phyloP scores from a whole-genome alignment of 2,888 invertebrate species.

The Seira musarum region DNA sequence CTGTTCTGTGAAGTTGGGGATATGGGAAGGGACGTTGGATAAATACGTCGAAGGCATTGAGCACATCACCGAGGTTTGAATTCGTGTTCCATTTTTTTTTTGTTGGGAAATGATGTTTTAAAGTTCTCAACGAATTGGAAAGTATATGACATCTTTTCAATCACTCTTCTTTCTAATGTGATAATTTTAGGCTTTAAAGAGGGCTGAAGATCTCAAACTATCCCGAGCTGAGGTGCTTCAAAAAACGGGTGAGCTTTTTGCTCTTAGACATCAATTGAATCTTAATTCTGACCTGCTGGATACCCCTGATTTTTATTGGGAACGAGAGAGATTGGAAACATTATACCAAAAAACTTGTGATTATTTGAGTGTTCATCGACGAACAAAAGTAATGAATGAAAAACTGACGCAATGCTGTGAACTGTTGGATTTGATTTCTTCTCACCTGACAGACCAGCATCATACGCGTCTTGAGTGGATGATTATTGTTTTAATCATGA shows the following conservation, averaged over 20 bases:
- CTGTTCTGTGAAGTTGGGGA: conserved; percentile 92
- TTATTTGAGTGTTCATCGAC: conserved; percentile 87
- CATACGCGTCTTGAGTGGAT: conserved; percentile 96
- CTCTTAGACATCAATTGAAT: conserved; percentile 90
- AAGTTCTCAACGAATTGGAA: background rate
- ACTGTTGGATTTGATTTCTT: conserved; percentile 88
- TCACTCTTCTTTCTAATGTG: background rate
- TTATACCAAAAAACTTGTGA: conserved; percentile 87
- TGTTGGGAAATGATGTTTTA: background rate
- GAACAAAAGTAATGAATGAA: conserved; percentile 96
- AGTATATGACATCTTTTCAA: background rate
- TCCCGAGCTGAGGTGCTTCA: conserved; percentile 81
- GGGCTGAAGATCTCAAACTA: conserved; percentile 81
- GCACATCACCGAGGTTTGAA: conserved; percentile 79
- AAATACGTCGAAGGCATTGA: conserved; percentile 88
- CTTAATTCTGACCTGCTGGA: conserved; percentile 94
- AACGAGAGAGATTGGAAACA: conserved; percentile 88
- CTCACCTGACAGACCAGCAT: conserved; percentile 93
- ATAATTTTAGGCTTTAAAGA: conserved; percentile 79
- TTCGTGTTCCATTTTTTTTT: background rate
- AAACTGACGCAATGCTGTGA: conserved; percentile 96
- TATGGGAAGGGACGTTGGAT: conserved; percentile 93
- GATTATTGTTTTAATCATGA: conserved; percentile 95
- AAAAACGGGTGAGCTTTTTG: conserved; percentile 91
- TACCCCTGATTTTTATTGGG: conserved; percentile 99